These are phyloP conservation scores for Pachymerium ferrugineum DNA, from an alignment of 2,888 invertebrate genomes.

Conservation along the genomic window DNA sequence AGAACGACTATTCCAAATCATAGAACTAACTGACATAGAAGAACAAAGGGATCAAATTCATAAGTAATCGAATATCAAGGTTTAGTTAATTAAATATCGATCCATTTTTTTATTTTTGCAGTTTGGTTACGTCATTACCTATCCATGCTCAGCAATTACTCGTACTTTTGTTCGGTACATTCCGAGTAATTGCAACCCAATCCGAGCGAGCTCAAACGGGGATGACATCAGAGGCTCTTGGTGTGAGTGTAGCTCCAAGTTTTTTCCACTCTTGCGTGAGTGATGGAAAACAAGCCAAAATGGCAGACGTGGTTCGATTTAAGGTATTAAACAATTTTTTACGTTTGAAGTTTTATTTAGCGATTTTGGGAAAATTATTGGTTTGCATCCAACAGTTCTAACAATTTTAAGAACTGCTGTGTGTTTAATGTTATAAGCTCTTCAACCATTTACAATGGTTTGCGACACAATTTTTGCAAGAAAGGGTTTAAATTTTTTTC, in stretches of 20 bases:
- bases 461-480: too few species aligned
- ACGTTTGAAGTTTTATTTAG: too few species aligned
- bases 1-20: conserved; percentile 78
- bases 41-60: conserved; percentile 88
- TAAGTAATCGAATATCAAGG: conserved; percentile 16
- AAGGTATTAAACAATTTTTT: conserved; percentile 58
- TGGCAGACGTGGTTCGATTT: conserved; percentile 91
- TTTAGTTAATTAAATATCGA: conserved; percentile 25
- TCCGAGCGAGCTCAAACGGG: conserved; percentile 83
- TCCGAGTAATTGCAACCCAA: conserved; percentile 87
- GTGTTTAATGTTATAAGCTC: too few species aligned
- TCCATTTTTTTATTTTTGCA: conserved; percentile 48
- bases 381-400: too few species aligned
- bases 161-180: conserved; percentile 93
- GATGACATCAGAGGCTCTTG: conserved; percentile 91
- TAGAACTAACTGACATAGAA: conserved; percentile 71
- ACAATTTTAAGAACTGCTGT: too few species aligned
- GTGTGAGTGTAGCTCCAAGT: conserved; percentile 91
- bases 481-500: too few species aligned
- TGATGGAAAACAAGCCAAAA: conserved; percentile 87
- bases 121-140: conserved; percentile 81
- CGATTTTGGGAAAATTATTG: too few species aligned
- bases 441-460: too few species aligned
- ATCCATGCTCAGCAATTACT: conserved; percentile 85
- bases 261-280: conserved; percentile 95